These are phyloP conservation scores for Todiramphus saurophagus DNA, from an alignment of 2,113 vertebrate genomes.

Conservation along the genomic window DNA sequence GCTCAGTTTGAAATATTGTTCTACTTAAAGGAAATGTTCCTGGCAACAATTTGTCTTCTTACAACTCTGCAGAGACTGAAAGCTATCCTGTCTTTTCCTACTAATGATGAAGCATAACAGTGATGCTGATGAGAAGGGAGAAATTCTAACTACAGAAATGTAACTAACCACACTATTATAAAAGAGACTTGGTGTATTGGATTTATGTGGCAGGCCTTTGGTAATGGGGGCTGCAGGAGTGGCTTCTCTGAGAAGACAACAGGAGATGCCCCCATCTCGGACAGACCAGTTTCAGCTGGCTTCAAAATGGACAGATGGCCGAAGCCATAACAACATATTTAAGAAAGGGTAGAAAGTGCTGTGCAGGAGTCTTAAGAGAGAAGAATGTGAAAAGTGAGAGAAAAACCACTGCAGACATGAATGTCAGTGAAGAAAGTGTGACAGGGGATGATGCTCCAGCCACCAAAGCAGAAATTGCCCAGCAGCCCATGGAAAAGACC, in stretches of 20 bases:
- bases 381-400: background rate
- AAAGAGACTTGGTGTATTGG: background rate
- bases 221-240: background rate
- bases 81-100: background rate
- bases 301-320: background rate
- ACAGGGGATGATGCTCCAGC: background rate
- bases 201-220: background rate
- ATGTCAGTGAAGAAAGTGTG: background rate
- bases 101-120: background rate
- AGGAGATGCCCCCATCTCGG: background rate
- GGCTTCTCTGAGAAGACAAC: background rate
- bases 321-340: background rate
- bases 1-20: background rate
- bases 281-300: background rate
- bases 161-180: background rate
- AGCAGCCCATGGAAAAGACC: background rate
- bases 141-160: background rate
- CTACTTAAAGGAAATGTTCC: background rate
- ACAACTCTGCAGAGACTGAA: background rate
- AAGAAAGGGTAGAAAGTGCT: background rate
- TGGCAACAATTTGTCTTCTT: background rate
- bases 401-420: background rate
- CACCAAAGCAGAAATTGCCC: accelerated
- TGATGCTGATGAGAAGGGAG: background rate
- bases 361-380: background rate